A percentile compares a stretch with the other conserved stretches of the same genome.
Evolutionary conservation across 2,888 invertebrate species (phyloP).

Genomic region (Brenthis ino): DNA sequence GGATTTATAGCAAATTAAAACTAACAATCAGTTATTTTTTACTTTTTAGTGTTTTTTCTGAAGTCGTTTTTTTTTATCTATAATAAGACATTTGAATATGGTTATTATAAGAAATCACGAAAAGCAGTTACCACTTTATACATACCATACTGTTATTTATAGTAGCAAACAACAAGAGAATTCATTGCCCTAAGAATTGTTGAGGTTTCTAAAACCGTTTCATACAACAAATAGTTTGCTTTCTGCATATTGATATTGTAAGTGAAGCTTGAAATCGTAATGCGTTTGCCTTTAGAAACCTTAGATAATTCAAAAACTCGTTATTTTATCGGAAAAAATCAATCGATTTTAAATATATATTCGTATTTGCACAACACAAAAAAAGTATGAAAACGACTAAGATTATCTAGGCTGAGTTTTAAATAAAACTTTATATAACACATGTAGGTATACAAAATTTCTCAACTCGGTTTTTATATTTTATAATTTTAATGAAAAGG

Average conservation of each 20-base stretch:
- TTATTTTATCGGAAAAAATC: too few relatives aligned
- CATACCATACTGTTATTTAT: too few relatives aligned
- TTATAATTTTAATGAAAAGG: slow-evolving; percentile 47
- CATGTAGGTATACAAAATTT: too few relatives aligned
- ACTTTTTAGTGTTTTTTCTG: background rate
- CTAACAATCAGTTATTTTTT: too few relatives aligned
- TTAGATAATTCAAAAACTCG: background rate
- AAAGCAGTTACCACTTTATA: too few relatives aligned
- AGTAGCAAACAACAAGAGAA: background rate
- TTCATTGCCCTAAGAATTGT: slow-evolving; percentile 17
- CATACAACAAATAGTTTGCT: slow-evolving; percentile 32
- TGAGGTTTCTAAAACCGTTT: slow-evolving; percentile 31
- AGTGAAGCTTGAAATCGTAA: slow-evolving; percentile 32
- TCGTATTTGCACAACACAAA: too few relatives aligned
- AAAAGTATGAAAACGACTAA: background rate
- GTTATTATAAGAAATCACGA: too few relatives aligned
- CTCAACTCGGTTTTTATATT: slow-evolving; percentile 20
- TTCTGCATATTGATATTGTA: slow-evolving; percentile 34
- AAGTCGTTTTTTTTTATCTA: background rate
- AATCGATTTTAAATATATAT: too few relatives aligned
- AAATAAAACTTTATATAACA: too few relatives aligned
- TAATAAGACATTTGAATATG: too few relatives aligned
- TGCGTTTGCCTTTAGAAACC: slow-evolving; percentile 25
- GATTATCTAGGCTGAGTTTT: background rate
- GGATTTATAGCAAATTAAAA: too few relatives aligned